phyloP scores from a whole-genome alignment of 1,140 invertebrate genomes.

The Maconellicoccus hirsutus region DNA sequence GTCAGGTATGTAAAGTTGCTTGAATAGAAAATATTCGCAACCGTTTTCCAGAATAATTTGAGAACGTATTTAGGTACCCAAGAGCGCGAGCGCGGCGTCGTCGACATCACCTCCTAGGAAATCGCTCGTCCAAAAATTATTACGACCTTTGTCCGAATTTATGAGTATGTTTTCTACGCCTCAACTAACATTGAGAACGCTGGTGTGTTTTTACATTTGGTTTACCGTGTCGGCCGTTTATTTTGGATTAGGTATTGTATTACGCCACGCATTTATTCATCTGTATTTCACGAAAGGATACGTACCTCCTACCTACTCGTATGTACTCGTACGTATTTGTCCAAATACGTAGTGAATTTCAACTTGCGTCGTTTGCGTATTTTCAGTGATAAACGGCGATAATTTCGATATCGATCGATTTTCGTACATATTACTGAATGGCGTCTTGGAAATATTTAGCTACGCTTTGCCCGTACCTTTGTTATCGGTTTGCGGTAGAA shows the following conservation, averaged over 20 bases:
- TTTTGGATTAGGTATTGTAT: background rate
- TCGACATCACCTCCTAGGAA: background rate
- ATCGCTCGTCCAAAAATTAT: background rate
- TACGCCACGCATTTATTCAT: background rate
- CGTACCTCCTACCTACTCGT: no score
- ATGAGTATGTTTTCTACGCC: background rate
- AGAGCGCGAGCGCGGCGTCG: background rate
- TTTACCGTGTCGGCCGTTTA: background rate
- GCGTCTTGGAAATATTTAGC: slow-evolving; percentile 39
- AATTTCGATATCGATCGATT: slow-evolving; percentile 39
- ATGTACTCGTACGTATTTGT: no score
- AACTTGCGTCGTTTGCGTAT: background rate
- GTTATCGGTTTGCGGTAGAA: slow-evolving; percentile 36
- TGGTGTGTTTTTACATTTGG: slow-evolving; percentile 2
- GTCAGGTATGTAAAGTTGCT: background rate
- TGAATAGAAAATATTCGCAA: background rate
- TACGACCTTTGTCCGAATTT: background rate
- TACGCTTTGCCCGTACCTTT: slow-evolving; percentile 39
- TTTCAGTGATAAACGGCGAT: slow-evolving; percentile 39
- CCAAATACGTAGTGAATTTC: no score
- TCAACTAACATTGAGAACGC: background rate
- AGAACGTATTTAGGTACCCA: no score
- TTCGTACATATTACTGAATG: slow-evolving; percentile 38
- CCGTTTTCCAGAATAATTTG: no score
- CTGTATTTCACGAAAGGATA: background rate